Evolutionary conservation across 1,140 invertebrate genomes (phyloP), one percentile per base, ranked within the genome.

Genomic region (Hycleus phaleratus): DNA sequence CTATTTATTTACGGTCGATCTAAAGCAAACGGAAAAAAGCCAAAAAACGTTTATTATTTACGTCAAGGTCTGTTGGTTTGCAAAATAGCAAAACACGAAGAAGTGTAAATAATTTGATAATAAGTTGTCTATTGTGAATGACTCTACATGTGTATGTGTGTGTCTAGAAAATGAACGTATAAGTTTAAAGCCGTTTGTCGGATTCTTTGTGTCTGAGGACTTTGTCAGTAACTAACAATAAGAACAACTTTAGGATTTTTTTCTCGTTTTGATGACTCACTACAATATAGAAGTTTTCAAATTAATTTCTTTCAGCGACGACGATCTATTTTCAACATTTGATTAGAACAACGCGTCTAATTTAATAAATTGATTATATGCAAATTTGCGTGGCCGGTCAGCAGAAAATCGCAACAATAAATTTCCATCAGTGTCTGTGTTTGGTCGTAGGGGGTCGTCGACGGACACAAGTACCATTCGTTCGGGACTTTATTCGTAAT

Each of bases 351-450:
- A 42, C 40, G 3, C 40, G 9, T 42, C 9, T 42, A 42, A 6
- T 42, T 8, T n/a, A 11, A n/a, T 42, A 10, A 42, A 61, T 61
- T 61, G 58, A 61, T 61, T 58, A 58, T 54, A 61, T 61, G 60
- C 50, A 61, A 61, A 61, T 61, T 57, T 53, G 54, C 45, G 24
- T 43, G 52, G 50, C 53, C 45, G 55, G n/a, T 43, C 47, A 52
- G 46, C 51, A 42, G 11, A 42, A 53, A 58, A 61, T 58, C 49
- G 39, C 49, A 44, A 49, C 46, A 32, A 58, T 61, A 61, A 61
- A 61, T 61, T 61, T 57, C 48, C 55, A 58, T 61, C 60, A 61
- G 55, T 58, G 55, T 61, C 60, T 39, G 39, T 38, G 46, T 18
- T 38, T 49, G 49, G 52, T 61, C 51, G 54, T 53, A 61, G 60